phyloP scores from a whole-genome alignment of 30 jellyfish, hydroid and myxozoan genomes.

The Turritopsis rubra region DNA sequence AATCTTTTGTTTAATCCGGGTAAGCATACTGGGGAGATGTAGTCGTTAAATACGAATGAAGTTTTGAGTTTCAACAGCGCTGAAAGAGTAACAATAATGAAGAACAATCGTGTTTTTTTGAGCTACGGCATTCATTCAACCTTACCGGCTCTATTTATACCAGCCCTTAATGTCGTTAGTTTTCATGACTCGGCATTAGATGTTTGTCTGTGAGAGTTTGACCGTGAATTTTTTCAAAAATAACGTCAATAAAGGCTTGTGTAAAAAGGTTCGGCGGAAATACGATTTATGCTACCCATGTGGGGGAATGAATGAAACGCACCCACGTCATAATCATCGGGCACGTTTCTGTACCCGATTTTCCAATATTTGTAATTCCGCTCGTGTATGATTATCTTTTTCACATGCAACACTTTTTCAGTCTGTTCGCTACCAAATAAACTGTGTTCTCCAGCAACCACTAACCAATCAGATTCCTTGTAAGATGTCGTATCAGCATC shows the following conservation, averaged over 20 bases:
- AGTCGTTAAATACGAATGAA: constrained; percentile 27
- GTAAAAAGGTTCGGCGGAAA: too few species aligned
- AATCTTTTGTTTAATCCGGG: constrained; percentile 30
- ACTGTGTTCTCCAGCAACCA: constrained; percentile 60
- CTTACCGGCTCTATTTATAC: too few species aligned
- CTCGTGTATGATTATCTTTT: constrained; percentile 50
- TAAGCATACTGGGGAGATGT: constrained; percentile 54
- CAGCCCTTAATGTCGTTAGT: too few species aligned
- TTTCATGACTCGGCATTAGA: too few species aligned
- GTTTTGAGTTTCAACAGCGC: constrained; percentile 35
- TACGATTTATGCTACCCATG: too few species aligned
- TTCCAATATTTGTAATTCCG: constrained; percentile 61
- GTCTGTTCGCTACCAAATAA: constrained; percentile 33
- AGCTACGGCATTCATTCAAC: too few species aligned
- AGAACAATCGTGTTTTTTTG: too few species aligned
- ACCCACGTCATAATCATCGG: constrained; percentile 81
- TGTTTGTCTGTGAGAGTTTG: too few species aligned
- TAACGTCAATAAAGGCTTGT: too few species aligned
- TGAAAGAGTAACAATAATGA: neutral
- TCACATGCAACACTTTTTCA: constrained; percentile 46
- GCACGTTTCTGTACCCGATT: constrained; percentile 48
- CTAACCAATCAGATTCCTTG: constrained; percentile 49
- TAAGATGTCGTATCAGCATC: constrained; percentile 35
- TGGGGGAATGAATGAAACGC: too few species aligned
- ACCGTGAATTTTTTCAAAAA: too few species aligned